Base-by-base conservation (phyloP, 2,113 vertebrate species). In the Thalassoma bifasciatum region DNA sequence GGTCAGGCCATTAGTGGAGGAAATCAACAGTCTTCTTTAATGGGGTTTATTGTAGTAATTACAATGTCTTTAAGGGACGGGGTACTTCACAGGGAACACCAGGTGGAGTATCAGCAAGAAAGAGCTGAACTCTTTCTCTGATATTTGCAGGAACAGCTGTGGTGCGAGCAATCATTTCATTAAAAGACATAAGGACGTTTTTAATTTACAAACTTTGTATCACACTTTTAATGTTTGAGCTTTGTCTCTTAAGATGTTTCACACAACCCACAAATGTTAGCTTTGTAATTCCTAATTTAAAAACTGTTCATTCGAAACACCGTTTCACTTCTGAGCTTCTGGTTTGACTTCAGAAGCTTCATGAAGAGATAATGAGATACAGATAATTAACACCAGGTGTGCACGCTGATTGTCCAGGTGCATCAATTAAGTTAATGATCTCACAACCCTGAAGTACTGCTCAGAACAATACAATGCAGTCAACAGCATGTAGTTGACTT, bases 1-100 rank as follows among this genome's bases (percentile, higher is more conserved):
- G 66, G 42, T 75, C 58, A 14, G 46, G 79, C 82, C 82, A 84
- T 90, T 84, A 88, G 72, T 13, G 37, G 57, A 57, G 61, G 42
- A 64, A 76, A 86, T 79, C 85, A 50, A 63, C 62, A 73, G 66
- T 77, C 58, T 69, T 72, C 81, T 80, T 84, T 79, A 90, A 79
- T 84, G 77, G 76, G 50, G 40, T 88, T 90, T 81, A 73, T 81
- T 79, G 76, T 67, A 26, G 74, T 44, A 83, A 77, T 87, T 74
- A 77, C 56, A 65, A 60, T 53, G 65, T 57, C 51, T 75, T 63
- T 80, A 73, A 77, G 70, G 0, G 10, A 57, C 26, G 22, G 24
- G 46, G 9, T 42, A 42, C 40, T 42, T 42, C 14, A 14, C 40
- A 42, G 14, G 11, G 13, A 42, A 42, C 40, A 13, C 13, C 14